Conservation (phyloP, 2,797 vertebrate genomes). For the Euthynnus affinis region DNA sequence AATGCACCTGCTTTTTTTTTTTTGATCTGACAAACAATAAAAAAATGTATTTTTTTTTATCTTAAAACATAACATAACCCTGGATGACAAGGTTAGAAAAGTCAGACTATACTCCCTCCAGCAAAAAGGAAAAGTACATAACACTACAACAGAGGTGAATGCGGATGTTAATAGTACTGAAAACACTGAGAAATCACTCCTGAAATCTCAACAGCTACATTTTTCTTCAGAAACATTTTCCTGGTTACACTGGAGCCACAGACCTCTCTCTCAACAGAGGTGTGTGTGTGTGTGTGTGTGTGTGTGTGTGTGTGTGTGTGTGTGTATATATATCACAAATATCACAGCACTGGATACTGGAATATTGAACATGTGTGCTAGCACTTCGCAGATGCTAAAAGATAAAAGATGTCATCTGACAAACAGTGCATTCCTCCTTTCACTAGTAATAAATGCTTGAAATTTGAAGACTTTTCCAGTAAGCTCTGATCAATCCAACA, state of each 20-base stretch:
- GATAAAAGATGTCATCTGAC: neutral
- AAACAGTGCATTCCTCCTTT: neutral
- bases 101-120: too few species aligned
- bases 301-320: too few species aligned
- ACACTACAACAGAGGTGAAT: too few species aligned
- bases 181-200: too few species aligned
- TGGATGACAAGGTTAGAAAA: too few species aligned
- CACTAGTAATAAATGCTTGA: constrained; percentile 1
- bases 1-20: neutral
- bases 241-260: neutral
- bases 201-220: neutral
- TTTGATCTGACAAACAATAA: too few species aligned
- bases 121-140: too few species aligned
- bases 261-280: neutral
- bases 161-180: too few species aligned
- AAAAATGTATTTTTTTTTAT: too few species aligned
- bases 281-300: too few species aligned
- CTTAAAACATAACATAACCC: too few species aligned
- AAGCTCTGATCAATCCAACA: neutral
- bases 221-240: neutral
- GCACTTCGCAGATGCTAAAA: neutral
- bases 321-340: too few species aligned
- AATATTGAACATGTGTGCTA: neutral
- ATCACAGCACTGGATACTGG: neutral
- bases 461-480: neutral